A percentile compares a stretch with the other conserved stretches of the same genome.
These are phyloP conservation scores for Drosophila histrio DNA, from an alignment of 2,888 invertebrate genomes.

Conservation along the genomic window DNA sequence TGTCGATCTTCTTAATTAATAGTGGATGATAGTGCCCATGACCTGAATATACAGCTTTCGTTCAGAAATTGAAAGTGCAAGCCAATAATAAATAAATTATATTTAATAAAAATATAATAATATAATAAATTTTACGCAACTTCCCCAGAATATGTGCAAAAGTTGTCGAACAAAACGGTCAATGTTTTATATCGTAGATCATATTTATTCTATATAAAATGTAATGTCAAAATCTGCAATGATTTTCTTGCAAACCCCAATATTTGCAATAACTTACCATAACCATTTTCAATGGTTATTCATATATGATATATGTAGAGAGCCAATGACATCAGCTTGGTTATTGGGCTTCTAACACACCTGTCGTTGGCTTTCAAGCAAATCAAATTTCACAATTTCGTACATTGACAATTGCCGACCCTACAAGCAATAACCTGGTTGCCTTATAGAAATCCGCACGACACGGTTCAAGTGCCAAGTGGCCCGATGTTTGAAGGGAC, in stretches of 20 bases:
- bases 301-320: too few species aligned
- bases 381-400: constrained; percentile 44
- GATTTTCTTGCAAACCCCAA: background rate
- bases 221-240: background rate
- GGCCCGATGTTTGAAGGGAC: constrained; percentile 36
- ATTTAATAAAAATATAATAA: too few species aligned
- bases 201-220: background rate
- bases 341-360: constrained; percentile 3
- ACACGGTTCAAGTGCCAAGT: constrained; percentile 72
- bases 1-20: too few species aligned
- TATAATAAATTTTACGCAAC: too few species aligned
- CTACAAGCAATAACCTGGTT: background rate
- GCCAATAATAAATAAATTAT: too few species aligned
- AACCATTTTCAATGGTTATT: background rate
- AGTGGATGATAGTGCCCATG: too few species aligned
- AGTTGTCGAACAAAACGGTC: too few species aligned
- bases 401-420: constrained; percentile 6
- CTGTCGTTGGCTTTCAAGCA: constrained; percentile 29
- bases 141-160: too few species aligned
- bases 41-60: too few species aligned
- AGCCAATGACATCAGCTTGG: background rate
- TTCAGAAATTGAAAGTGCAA: too few species aligned
- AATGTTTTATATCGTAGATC: too few species aligned
- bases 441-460: constrained; percentile 47
- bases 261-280: background rate